Base-by-base conservation (phyloP, 2,797 vertebrate species). In the Sphenodon punctatus region DNA sequence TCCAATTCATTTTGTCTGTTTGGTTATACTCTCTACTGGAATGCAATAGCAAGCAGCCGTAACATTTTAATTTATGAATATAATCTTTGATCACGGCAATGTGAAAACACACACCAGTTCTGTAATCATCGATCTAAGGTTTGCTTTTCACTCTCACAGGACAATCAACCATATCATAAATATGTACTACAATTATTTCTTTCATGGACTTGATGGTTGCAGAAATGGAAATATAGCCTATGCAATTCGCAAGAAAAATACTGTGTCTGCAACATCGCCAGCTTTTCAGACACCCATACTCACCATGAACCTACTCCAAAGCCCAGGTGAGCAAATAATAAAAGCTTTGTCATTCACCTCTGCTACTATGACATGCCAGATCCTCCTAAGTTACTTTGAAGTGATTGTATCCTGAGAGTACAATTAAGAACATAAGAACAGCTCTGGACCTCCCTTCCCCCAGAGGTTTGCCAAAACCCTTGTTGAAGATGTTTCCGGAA, bases 1-100 rank as follows among this genome's bases (percentile, higher is more conserved):
- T 87, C 75, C 74, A 68, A 87, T 93, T 94, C 84, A 92, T 34
- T 90, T 84, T 88, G 27, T 78, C 75, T 89, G 3, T 87, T 87
- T 89, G 67, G 64, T 89, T 91, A 87, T 60, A 78, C 17, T 85
- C 64, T 64, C 15, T 73, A 41, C 64, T 70, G 89, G 93, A 92
- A 90, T 82, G 81, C 81, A 82, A 64, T 48, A 85, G 81, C 61
- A 73, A 89, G 82, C 75, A 84, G 59, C 39, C 59, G 85, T 53
- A 76, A 60, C 19, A 65, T 80, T 78, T 48, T 75, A 51, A 84
- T 61, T 85, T 27, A 80, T 88, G 71, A 86, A 77, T 68, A 41
- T 73, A 73, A 67, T 86, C 75, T 76, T 90, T 83, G 58, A 87
- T 86, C 43, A 75, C 79, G 25, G 56, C 60, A 9, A 51, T 82